Base-by-base conservation (phyloP, 2,797 vertebrate genomes). In the Gouania willdenowi region DNA sequence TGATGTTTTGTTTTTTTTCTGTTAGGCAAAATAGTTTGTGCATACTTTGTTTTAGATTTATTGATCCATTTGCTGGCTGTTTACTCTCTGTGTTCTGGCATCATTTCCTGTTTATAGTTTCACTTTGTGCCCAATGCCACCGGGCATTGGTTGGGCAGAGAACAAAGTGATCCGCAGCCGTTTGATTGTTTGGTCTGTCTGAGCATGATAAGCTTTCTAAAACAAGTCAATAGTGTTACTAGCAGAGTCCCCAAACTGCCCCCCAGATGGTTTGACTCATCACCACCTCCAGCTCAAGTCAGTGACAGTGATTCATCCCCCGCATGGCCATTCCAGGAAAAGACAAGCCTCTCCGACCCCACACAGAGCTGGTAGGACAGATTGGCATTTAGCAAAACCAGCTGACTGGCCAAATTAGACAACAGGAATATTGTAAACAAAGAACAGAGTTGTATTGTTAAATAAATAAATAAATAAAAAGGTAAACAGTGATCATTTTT, bases 151-250 rank as follows among this genome's bases (percentile, higher is more conserved):
- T 67, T 63, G 21, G 37, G 41, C 16, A 30, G 22, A 52, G n/a
- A n/a, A n/a, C n/a, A n/a, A 31, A 62, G 41, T 4, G 2, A 25
- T 49, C 27, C 35, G 46, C 15, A 41, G 46, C 51, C 8, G 38
- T 22, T 18, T 5, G 33, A 35, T 43, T 47, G 53, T 54, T 46
- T 39, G 47, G 41, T 45, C 58, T 75, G 71, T 38, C 47, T 30
- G 50, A 42, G 35, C 35, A 42, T 11, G 59, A 79, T 71, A 66
- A 79, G 48, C 52, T 52, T 33, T 38, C 32, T 37, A 44, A 68
- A 60, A 51, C 41, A 48, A 65, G 56, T 65, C 48, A 59, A 34
- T 38, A 31, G 33, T 26, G 16, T 24, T 32, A 10, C 26, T 58
- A 66, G 50, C 35, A 38, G 32, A n/a, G 38, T 30, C 47, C 26